Percentiles rank a stretch among this genome's conserved stretches.
These are phyloP conservation scores for Centropus unirufus DNA, from an alignment of 2,113 vertebrate species.

Conservation along the genomic window DNA sequence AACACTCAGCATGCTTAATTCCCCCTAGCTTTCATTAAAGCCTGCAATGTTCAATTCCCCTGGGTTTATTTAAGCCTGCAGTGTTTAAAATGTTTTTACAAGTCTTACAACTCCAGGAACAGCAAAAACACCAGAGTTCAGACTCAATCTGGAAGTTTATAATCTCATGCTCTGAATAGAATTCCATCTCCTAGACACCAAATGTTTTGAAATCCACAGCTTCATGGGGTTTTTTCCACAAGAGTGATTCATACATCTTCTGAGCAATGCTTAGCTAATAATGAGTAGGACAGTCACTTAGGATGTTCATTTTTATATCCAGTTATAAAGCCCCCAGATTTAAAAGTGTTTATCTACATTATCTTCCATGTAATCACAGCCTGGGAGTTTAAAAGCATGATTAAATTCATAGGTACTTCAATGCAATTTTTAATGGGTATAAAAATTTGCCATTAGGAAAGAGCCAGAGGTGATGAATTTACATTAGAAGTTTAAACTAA, in stretches of 20 bases:
- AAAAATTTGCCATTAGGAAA: neutral
- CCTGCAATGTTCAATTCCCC: neutral
- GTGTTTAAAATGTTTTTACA: neutral
- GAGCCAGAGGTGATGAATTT: neutral
- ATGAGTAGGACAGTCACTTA: neutral
- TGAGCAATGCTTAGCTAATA: neutral
- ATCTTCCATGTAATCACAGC: neutral
- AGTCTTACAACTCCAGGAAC: neutral
- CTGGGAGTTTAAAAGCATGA: neutral
- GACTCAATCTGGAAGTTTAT: neutral
- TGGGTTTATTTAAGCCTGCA: neutral
- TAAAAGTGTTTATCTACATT: neutral
- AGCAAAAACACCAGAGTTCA: neutral
- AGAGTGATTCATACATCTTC: neutral
- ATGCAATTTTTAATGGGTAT: rapidly evolving
- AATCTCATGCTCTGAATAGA: neutral
- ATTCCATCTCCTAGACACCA: neutral
- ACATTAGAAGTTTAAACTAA: neutral
- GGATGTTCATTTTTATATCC: neutral
- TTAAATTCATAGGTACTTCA: neutral
- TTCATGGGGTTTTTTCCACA: neutral
- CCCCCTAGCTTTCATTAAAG: neutral
- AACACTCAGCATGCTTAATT: neutral
- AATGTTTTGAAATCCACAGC: neutral
- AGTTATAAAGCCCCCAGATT: neutral